These are phyloP conservation scores for Charina bottae DNA, from an alignment of 2,113 vertebrate species.

Conservation along the genomic window DNA sequence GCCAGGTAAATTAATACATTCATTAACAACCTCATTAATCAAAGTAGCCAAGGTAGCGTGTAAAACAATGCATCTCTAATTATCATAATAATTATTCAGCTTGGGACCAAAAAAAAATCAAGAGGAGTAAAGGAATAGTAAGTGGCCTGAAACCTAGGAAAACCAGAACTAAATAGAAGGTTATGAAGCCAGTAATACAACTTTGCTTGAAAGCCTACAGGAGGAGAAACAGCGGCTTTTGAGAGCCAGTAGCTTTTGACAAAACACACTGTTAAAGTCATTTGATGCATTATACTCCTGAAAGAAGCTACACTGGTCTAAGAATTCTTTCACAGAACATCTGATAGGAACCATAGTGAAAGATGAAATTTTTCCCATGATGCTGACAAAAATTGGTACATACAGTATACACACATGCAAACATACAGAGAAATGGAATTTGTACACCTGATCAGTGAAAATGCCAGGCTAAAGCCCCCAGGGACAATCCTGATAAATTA, in stretches of 20 bases:
- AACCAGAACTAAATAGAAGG: neutral
- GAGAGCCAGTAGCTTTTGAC: conserved; percentile 11
- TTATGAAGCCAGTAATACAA: conserved; percentile 3
- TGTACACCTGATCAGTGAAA: too few species aligned
- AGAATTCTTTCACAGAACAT: neutral
- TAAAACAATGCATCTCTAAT: neutral
- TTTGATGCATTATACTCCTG: conserved; percentile 11
- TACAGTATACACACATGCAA: too few species aligned
- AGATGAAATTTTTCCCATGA: neutral
- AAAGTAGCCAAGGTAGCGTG: neutral
- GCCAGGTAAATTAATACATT: neutral
- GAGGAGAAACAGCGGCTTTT: conserved; percentile 2
- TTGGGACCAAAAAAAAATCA: neutral
- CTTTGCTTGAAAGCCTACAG: conserved; percentile 14
- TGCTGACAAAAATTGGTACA: too few species aligned
- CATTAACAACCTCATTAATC: neutral
- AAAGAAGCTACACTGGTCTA: neutral
- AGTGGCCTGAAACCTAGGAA: neutral
- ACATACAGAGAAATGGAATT: too few species aligned
- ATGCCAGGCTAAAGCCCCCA: too few species aligned
- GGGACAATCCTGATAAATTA: too few species aligned
- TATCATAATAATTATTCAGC: neutral
- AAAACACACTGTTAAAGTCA: conserved; percentile 13
- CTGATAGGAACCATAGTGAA: neutral
- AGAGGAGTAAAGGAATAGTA: neutral